Conservation (phyloP, 2,113 vertebrate species). For the Apteryx mantelli region DNA sequence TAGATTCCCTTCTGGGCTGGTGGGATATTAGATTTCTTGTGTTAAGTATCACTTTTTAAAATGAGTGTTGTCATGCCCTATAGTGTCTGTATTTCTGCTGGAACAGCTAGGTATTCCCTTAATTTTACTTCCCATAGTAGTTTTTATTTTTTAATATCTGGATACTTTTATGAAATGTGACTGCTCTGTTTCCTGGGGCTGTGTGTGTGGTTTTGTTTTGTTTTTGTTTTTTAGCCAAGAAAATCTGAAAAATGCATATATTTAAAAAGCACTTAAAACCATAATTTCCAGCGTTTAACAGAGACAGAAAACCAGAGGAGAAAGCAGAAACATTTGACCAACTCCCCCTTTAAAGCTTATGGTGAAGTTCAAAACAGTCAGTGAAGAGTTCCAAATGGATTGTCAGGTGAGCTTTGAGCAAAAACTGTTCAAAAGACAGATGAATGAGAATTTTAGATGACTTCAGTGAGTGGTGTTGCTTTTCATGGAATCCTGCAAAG, state of each 20-base stretch:
- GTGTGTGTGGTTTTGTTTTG: too few species aligned
- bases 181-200: neutral
- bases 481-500: neutral
- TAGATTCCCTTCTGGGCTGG: neutral
- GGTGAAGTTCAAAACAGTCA: neutral
- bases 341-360: neutral
- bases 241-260: neutral
- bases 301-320: neutral
- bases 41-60: neutral
- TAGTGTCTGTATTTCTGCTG: neutral
- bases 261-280: neutral
- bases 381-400: neutral
- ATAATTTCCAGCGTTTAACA: neutral
- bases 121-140: neutral
- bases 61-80: accelerated
- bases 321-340: neutral
- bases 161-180: neutral
- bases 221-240: neutral
- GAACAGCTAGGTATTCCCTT: neutral
- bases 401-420: neutral
- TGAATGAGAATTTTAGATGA: neutral
- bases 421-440: neutral
- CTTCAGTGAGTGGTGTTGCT: neutral
- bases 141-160: neutral
- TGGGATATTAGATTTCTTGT: neutral